Percentiles rank a stretch among this genome's conserved stretches.
These are phyloP conservation scores for Perizoma flavofasciatum DNA, from an alignment of 2,888 invertebrate genomes.

Conservation along the genomic window DNA sequence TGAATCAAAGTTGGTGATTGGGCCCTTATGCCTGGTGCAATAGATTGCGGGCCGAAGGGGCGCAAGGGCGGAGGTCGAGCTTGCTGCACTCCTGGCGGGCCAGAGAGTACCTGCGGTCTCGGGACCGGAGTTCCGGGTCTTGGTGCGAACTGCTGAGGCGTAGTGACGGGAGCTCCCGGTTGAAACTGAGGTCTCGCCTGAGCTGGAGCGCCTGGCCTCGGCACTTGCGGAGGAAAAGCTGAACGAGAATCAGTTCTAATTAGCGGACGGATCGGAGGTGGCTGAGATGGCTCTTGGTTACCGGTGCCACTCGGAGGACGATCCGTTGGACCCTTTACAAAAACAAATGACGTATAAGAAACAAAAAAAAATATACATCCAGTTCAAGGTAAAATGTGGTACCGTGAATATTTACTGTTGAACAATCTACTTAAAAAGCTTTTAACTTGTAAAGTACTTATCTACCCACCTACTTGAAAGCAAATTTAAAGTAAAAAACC, in stretches of 20 bases:
- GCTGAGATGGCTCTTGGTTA: constrained; percentile 56
- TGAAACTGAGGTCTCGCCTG: constrained; percentile 73
- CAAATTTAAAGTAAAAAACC: constrained; percentile 2
- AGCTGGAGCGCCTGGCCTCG: constrained; percentile 56
- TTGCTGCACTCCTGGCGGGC: constrained; percentile 60
- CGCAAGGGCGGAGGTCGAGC: constrained; percentile 62
- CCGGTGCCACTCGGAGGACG: constrained; percentile 62
- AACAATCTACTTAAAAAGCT: constrained; percentile 25
- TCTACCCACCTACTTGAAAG: neutral
- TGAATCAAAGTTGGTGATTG: constrained; percentile 61
- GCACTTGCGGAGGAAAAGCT: constrained; percentile 59
- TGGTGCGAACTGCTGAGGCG: constrained; percentile 62
- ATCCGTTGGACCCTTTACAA: constrained; percentile 68
- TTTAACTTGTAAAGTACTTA: constrained; percentile 6
- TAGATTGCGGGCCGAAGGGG: constrained; percentile 68
- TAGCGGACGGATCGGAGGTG: constrained; percentile 64
- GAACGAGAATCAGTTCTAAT: constrained; percentile 71
- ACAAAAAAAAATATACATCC: neutral
- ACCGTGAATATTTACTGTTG: constrained; percentile 17
- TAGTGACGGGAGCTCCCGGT: constrained; percentile 72
- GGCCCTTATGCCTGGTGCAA: constrained; percentile 62
- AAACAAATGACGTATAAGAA: constrained; percentile 32
- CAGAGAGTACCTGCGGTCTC: constrained; percentile 59
- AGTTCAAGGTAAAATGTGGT: constrained; percentile 7
- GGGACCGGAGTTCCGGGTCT: constrained; percentile 60